Conservation (phyloP, 2,888 invertebrate genomes). For the Dastarcus helophoroides region DNA sequence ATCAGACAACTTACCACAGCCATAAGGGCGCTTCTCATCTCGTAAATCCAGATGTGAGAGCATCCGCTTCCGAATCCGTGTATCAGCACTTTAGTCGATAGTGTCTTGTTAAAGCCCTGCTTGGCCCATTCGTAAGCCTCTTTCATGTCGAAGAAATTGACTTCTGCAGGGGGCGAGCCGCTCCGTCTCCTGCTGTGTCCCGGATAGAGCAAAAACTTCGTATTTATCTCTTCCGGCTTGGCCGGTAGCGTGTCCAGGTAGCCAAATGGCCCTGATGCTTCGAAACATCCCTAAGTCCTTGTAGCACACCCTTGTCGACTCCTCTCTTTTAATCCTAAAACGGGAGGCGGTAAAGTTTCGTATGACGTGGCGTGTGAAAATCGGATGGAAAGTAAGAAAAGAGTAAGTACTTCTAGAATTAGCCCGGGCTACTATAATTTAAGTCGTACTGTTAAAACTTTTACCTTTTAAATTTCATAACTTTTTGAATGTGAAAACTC, state of each 20-base stretch:
- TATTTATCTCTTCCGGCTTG: slow-evolving; percentile 75
- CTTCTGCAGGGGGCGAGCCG: slow-evolving; percentile 51
- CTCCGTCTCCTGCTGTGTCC: slow-evolving; percentile 40
- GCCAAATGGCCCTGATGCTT: slow-evolving; percentile 74
- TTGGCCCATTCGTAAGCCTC: slow-evolving; percentile 54
- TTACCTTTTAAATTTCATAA: too few relatives aligned
- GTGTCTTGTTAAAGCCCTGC: slow-evolving; percentile 52
- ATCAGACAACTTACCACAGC: slow-evolving; percentile 62
- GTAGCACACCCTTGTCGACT: slow-evolving; percentile 65
- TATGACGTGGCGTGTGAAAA: too few relatives aligned
- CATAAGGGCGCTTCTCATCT: slow-evolving; percentile 84
- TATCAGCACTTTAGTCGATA: slow-evolving; percentile 71
- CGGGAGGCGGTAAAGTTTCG: too few relatives aligned
- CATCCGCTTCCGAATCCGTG: slow-evolving; percentile 92
- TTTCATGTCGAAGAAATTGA: slow-evolving; percentile 62
- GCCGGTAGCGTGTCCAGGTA: slow-evolving; percentile 84
- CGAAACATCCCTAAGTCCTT: slow-evolving; percentile 85
- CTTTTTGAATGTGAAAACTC: too few relatives aligned
- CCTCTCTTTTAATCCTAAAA: slow-evolving; percentile 60
- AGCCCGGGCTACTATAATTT: too few relatives aligned
- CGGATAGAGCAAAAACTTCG: slow-evolving; percentile 69
- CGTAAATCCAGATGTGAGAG: slow-evolving; percentile 85
- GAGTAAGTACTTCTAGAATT: too few relatives aligned
- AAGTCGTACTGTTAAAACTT: too few relatives aligned
- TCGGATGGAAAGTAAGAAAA: too few relatives aligned